phyloP scores from a whole-genome alignment of 2,888 invertebrate species.

The Ryuthela nishihirai region DNA sequence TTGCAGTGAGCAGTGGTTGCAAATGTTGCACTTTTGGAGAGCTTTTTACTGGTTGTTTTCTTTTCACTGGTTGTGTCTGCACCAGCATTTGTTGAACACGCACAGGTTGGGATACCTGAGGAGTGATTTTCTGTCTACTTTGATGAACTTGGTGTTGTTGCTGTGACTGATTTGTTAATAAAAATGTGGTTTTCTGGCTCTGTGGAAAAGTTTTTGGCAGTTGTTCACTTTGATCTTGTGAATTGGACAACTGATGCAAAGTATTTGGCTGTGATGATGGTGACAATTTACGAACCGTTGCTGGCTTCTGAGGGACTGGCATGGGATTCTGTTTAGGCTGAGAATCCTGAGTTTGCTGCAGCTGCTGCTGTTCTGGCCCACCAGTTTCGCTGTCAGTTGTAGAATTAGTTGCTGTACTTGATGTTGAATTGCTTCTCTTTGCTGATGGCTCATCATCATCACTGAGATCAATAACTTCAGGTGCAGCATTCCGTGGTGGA shows the following conservation, averaged over 20 bases:
- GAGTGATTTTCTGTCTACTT: constrained; percentile 28
- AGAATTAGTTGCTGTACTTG: constrained; percentile 29
- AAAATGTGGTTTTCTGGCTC: constrained; percentile 32
- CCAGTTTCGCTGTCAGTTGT: constrained; percentile 30
- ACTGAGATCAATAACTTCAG: constrained; percentile 40
- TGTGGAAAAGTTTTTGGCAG: constrained; percentile 29
- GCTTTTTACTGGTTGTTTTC: constrained; percentile 19
- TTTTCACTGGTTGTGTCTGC: constrained; percentile 30
- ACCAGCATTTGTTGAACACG: constrained; percentile 34
- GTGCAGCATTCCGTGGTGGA: constrained; percentile 22
- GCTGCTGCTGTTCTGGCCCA: constrained; percentile 15
- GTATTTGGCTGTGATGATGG: constrained; percentile 20
- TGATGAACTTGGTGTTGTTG: too few species aligned
- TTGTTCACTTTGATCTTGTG: constrained; percentile 32
- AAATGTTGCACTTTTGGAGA: constrained; percentile 19
- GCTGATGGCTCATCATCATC: constrained; percentile 37
- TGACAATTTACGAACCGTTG: constrained; percentile 24
- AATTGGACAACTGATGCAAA: not conserved
- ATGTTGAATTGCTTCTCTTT: constrained; percentile 13
- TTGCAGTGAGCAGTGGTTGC: constrained; percentile 14
- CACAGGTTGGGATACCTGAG: constrained; percentile 32
- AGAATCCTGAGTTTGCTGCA: constrained; percentile 2
- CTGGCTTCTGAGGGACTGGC: constrained; percentile 25
- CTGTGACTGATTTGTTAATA: constrained; percentile 25
- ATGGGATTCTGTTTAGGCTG: too few species aligned